A percentile compares a stretch with the other conserved stretches of the same genome.
phyloP scores from a whole-genome alignment of 2,113 vertebrate genomes.

The Salminus brasiliensis region DNA sequence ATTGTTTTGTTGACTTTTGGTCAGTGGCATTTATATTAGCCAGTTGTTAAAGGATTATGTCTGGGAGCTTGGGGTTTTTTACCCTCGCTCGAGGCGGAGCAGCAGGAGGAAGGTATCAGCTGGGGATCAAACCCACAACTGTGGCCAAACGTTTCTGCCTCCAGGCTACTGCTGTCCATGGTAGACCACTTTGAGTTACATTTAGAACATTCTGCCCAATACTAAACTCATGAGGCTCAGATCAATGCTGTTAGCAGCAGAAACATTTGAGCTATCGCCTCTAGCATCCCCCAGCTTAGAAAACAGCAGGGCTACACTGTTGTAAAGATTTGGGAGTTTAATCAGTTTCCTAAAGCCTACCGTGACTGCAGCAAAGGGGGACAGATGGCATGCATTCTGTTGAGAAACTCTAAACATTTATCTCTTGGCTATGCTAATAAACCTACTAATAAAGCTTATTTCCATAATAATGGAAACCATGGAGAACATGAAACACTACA shows the following conservation, averaged over 20 bases:
- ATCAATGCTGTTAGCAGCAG: neutral
- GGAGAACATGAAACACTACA: neutral
- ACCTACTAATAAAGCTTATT: conserved; percentile 15
- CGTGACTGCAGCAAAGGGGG: neutral
- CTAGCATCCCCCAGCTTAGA: neutral
- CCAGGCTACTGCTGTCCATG: conserved; percentile 35
- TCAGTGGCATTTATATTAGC: neutral
- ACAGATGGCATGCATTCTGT: conserved; percentile 8
- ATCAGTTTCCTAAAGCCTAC: neutral
- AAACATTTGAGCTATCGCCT: neutral
- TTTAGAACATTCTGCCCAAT: conserved; percentile 36
- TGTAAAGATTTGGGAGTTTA: neutral
- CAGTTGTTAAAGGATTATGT: neutral
- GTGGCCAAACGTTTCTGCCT: conserved; percentile 28
- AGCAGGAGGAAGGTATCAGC: conserved; percentile 33
- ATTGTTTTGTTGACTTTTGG: neutral
- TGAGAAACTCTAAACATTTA: neutral
- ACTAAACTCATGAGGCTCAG: conserved; percentile 2
- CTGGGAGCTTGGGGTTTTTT: neutral
- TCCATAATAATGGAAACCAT: neutral
- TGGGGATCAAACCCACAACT: conserved; percentile 29
- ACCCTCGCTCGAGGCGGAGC: conserved; percentile 17
- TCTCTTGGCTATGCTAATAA: neutral
- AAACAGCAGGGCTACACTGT: neutral
- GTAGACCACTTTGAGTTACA: conserved; percentile 36